Evolutionary conservation across 2,888 invertebrate genomes (phyloP).

Genomic region (Polymixis lichenea): DNA sequence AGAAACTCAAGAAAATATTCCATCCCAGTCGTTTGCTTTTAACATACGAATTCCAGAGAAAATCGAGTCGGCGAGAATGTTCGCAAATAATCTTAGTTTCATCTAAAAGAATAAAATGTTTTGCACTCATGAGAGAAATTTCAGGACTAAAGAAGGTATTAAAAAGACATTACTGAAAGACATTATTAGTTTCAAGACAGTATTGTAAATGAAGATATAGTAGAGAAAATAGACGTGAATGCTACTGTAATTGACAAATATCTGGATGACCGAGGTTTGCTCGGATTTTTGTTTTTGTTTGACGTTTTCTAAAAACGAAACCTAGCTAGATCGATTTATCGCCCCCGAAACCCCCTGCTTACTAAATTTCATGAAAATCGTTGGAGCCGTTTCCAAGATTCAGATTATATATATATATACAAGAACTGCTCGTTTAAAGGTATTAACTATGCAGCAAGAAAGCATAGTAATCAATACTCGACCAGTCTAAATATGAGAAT

Average conservation of each 20-base stretch:
- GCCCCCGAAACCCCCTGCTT: too few relatives aligned
- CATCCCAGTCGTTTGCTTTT: slow-evolving; percentile 24
- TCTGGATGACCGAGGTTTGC: too few relatives aligned
- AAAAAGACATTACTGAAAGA: too few relatives aligned
- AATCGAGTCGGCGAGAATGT: slow-evolving; percentile 32
- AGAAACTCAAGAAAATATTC: slow-evolving; percentile 44
- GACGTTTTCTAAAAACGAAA: too few relatives aligned
- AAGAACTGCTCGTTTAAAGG: too few relatives aligned
- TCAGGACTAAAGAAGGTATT: not conserved
- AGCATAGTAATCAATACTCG: not conserved
- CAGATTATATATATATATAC: too few relatives aligned
- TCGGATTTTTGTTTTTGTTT: too few relatives aligned
- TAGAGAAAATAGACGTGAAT: not conserved
- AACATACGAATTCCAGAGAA: slow-evolving; percentile 42
- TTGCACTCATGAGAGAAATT: not conserved
- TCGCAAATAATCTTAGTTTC: slow-evolving; percentile 33
- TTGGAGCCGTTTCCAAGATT: too few relatives aligned
- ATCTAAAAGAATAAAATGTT: slow-evolving; percentile 36
- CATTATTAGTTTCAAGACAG: too few relatives aligned
- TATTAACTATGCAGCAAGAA: too few relatives aligned
- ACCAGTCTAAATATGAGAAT: not conserved
- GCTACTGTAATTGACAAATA: not conserved
- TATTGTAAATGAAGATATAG: not conserved
- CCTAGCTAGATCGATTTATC: too few relatives aligned
- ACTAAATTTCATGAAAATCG: too few relatives aligned